phyloP scores from a whole-genome alignment of 2,113 vertebrate species.

The Rhombomys opimus region DNA sequence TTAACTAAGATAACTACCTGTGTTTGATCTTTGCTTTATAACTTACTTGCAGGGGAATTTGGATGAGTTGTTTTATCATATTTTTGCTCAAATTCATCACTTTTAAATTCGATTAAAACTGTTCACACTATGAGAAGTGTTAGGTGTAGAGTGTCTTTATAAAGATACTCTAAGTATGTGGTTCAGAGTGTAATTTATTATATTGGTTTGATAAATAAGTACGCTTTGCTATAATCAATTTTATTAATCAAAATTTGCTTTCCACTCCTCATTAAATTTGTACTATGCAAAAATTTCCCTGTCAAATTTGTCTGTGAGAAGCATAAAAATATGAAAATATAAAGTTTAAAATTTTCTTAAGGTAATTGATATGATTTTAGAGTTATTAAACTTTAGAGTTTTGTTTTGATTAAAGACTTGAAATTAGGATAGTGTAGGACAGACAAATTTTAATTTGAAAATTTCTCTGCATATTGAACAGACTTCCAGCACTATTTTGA shows the following conservation, averaged over 20 bases:
- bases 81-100: neutral
- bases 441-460: neutral
- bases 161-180: neutral
- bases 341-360: neutral
- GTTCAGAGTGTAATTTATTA: neutral
- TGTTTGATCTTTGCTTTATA: neutral
- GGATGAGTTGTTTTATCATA: neutral
- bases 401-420: neutral
- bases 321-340: neutral
- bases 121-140: accelerated
- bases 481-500: neutral
- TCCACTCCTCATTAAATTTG: neutral
- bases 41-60: neutral
- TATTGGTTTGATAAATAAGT: neutral
- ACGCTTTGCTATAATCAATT: neutral
- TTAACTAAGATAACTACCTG: neutral
- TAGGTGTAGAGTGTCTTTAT: neutral
- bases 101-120: neutral
- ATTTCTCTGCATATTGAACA: neutral
- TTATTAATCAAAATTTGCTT: neutral
- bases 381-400: neutral
- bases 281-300: neutral
- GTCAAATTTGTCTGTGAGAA: neutral
- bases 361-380: neutral
- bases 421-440: neutral